Base-by-base conservation (phyloP, 2,797 vertebrate species). In the Enteromius viviparus region DNA sequence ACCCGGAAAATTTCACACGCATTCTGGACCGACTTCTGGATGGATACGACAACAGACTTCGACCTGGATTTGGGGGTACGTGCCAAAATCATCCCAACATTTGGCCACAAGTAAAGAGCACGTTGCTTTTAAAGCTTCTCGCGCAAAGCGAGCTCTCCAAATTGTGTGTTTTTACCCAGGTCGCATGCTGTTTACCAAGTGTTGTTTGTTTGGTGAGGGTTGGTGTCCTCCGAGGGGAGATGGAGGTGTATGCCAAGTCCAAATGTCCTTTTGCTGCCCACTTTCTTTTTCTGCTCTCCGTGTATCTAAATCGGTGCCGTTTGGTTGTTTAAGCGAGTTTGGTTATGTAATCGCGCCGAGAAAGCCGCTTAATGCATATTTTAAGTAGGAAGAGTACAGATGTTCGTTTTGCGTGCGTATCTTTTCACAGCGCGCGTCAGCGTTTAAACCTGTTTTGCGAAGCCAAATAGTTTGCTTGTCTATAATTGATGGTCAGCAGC, bases 41-140 rank as follows among this genome's bases (percentile, higher is more conserved):
- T 92, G 98, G 97, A 82, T 99, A 99, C 93, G 98, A 99, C 95
- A 99, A 97, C 95, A 95, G 98, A 90, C 97, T 99, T 87, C 96
- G 98, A 93, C 98, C 98, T 89, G 98, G 98, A 93, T 99, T 99
- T 86, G 98, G 97, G 91, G 97, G 98, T 98, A 96, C 83, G 95
- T 91, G 83, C 64, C 10, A 76, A 77, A 85, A 62, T 29, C 21
- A 19, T 2, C 14, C 23, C 29, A 81, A 21, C 65, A 62, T 81
- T 34, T 29, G 58, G 12, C 70, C 34, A 60, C 23, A 74, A 81
- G 40, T 58, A 58, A 62, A 17, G 80, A 32, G 60, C 69, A 37
- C 21, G 37, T 29, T 69, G 34, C n/a, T 26, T 47, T 60, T 34
- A n/a, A 47, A 23, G 47, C 47, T 40, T 53, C 37, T 53, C n/a